Percentiles rank a stretch among this genome's conserved stretches.
Conservation (phyloP, 2,797 vertebrate species). For the Lutjanus argentimaculatus region DNA sequence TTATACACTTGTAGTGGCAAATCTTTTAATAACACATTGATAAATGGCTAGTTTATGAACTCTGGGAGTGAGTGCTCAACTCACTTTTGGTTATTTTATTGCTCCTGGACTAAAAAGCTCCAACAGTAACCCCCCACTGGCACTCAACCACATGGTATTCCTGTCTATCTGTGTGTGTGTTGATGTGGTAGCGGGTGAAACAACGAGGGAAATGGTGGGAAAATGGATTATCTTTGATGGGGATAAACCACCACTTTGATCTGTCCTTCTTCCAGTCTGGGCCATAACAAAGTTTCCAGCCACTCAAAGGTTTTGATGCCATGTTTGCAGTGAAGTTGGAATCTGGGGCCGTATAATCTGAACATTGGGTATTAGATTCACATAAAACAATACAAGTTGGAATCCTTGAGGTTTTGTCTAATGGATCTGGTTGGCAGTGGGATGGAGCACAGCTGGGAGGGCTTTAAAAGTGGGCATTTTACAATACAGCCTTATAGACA, state of each 20-base stretch:
- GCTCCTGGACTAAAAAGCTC: slow-evolving; percentile 49
- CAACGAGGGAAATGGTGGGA: slow-evolving; percentile 55
- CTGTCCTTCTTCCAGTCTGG: slow-evolving; percentile 41
- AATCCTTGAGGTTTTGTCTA: slow-evolving; percentile 67
- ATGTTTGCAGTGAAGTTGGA: slow-evolving; percentile 62
- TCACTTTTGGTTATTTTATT: slow-evolving; percentile 57
- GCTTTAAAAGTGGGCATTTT: slow-evolving; percentile 77
- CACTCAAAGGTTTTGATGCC: slow-evolving; percentile 63
- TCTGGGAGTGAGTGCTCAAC: slow-evolving; percentile 40
- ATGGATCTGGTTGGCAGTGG: slow-evolving; percentile 72
- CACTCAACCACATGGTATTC: slow-evolving; percentile 41
- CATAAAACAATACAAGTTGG: slow-evolving; percentile 80
- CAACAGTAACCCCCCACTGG: slow-evolving; percentile 40
- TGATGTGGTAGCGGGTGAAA: slow-evolving; percentile 51
- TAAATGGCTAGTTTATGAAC: slow-evolving; percentile 54
- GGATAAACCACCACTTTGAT: slow-evolving; percentile 69
- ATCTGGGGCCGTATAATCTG: slow-evolving; percentile 72
- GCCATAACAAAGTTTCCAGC: slow-evolving; percentile 73
- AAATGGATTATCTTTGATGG: slow-evolving; percentile 70
- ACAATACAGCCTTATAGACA: slow-evolving; percentile 70
- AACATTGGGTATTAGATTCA: slow-evolving; percentile 79
- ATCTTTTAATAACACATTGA: slow-evolving; percentile 39
- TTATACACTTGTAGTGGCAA: slow-evolving; percentile 23
- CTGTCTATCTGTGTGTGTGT: slow-evolving; percentile 34
- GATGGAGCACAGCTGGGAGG: slow-evolving; percentile 79